Evolutionary conservation across 1,140 invertebrate species (phyloP), one percentile per base, ranked within the genome.

Genomic region (Lasioglossum baleicum): DNA sequence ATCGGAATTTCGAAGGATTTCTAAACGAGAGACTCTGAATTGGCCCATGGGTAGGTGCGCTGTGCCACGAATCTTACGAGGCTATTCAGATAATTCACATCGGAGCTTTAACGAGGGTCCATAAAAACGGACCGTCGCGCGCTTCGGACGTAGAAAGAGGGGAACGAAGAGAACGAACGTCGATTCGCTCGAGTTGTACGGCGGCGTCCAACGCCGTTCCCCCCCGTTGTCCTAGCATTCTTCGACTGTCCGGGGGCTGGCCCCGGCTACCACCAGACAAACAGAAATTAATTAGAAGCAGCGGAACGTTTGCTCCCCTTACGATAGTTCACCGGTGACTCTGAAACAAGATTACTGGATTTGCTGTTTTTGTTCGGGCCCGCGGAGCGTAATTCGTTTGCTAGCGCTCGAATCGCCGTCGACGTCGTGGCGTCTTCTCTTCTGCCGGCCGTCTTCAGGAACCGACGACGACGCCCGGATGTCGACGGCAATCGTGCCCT

Each of bases 221-320:
- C 8, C 8, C 67, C n/a, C 44, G 74, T 60, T 51, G 60, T 81
- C 22, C 42, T 26, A 31, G 7, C 20, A 11, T 78, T 64, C 65
- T 31, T 65, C 56, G 35, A 56, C 26, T 22, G 6, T n/a, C 63
- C n/a, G 31, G 13, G 0, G n/a, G n/a, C n/a, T n/a, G n/a, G 8
- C 31, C 6, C 44, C 20, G 42, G 71, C 80, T 60, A 76, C 76
- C 83, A 69, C 66, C 85, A 74, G 69, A 81, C 87, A 89, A 89
- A 89, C 85, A 89, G 85, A 88, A 89, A 88, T 89, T 89, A 89
- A 89, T 89, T 89, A 88, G 87, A 88, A 87, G 83, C 85, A 81
- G 80, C 83, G 80, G 86, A 85, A 83, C 78, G 80, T 87, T 84
- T 79, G 67, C 76, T 85, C 76, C 71, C 78, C 78, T 84, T 83